Conservation (phyloP, 2,113 vertebrate genomes). For the Gymnogyps californianus region DNA sequence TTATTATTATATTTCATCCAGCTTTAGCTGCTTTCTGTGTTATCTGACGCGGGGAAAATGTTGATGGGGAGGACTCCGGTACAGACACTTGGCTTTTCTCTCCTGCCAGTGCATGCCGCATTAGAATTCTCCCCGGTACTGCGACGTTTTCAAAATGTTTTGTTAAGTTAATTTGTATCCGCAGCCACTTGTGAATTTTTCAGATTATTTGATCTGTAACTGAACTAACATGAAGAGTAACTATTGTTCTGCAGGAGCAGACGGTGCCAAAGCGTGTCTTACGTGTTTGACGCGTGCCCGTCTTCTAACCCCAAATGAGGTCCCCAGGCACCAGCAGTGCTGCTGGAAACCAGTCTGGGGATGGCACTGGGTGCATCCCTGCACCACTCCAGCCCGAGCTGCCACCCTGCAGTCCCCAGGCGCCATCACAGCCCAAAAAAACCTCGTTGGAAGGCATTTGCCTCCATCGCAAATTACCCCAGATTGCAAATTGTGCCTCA, state of each 20-base stretch:
- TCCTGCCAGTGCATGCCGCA: not conserved
- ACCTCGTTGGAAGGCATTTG: fast-evolving
- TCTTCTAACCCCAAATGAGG: not conserved
- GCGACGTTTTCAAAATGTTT: constrained; percentile 27
- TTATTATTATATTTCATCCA: not conserved
- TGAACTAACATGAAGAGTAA: constrained; percentile 26
- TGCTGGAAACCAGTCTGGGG: not conserved
- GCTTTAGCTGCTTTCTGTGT: not conserved
- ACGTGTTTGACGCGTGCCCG: not conserved
- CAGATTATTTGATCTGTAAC: constrained; percentile 48
- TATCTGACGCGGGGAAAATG: constrained; percentile 17
- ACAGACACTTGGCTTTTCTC: not conserved
- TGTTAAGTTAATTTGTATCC: constrained; percentile 61
- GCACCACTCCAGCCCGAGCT: fast-evolving
- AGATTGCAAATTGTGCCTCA: not conserved
- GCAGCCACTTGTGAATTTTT: constrained; percentile 47
- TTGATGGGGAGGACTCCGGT: not conserved
- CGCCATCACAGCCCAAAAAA: too few relatives aligned
- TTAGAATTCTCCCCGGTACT: constrained; percentile 41
- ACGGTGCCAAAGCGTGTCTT: not conserved
- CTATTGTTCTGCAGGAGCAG: constrained; percentile 30
- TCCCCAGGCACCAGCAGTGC: not conserved
- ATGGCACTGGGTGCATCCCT: not conserved
- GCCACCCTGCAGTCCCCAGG: fast-evolving
- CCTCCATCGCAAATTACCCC: fast-evolving